Evolutionary conservation across 64 coral and sea anemone genomes (phyloP), one percentile per base, ranked within the genome.

Genomic region (Cladopsammia gracilis): DNA sequence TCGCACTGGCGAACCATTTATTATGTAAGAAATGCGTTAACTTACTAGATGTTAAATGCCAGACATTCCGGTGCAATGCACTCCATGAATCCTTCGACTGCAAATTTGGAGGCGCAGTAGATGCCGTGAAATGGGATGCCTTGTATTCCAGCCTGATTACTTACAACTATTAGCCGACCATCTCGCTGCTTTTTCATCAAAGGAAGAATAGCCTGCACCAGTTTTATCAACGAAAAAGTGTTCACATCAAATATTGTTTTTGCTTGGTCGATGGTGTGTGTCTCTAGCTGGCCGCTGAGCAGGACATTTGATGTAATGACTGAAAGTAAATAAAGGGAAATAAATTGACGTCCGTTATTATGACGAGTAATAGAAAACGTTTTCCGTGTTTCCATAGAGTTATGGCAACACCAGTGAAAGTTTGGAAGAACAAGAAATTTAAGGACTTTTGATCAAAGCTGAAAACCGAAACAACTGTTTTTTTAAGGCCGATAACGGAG

Each of bases 1-100:
- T 34, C 34, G 34, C 34, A 34, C 34, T 34, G 2, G 34, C 34
- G 34, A 34, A 34, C 34, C 34, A 34, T 34, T 34, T 56, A 56
- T 56, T 10, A 56, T 2, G 12, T 10, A 22, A 60, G 13, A 59
- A 59, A 82, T 46, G 18, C 10, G 18, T 20, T 6, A 8, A 96
- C 98, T 99, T 96, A 99, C 98, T 94, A 85, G 34, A 99, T 87
- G 24, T 99, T 99, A 70, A 99, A 99, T 20, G 91, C 88, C 20
- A 99, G n/a, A 8, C 94, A 92, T 85, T 99, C 98, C 20, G 98
- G 98, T 7, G 98, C 98, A 53, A 99, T 79, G 5, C 94, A 87
- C 59, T 99, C 98, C 19, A 99, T 78, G 25, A 99, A 96, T 20
- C 98, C 98, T 71, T 99, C 94, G 3, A 96, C 86, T 12, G 98